Evolutionary conservation across 2,888 invertebrate genomes (phyloP).

Genomic region (Dinocampus coccinellae): DNA sequence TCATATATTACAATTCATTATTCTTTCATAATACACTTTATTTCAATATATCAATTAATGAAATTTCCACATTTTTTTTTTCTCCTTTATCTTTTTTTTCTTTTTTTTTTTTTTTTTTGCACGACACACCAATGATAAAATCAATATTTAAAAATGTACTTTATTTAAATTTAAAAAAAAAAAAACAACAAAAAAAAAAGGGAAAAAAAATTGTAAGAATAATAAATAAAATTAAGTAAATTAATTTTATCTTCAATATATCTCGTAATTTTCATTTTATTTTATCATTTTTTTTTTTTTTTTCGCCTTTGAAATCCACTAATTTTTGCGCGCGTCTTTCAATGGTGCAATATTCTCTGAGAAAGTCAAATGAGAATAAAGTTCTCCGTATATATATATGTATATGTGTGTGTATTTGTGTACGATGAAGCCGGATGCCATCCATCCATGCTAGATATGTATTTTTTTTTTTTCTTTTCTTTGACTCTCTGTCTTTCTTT

Average conservation of each 20-base stretch:
- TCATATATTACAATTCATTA: not conserved
- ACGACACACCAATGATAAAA: not conserved
- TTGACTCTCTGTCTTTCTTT: no score
- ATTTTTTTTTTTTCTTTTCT: not conserved
- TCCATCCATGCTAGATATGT: slow-evolving; percentile 59
- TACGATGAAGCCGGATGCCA: slow-evolving; percentile 60
- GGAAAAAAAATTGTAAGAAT: no score
- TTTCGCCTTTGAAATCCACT: slow-evolving; percentile 37
- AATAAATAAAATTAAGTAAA: no score
- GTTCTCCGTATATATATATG: not conserved
- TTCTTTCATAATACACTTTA: not conserved
- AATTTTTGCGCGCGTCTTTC: slow-evolving; percentile 38
- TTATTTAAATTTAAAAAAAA: not conserved
- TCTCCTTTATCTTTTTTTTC: no score
- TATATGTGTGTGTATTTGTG: not conserved
- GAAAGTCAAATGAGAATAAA: slow-evolving; percentile 48
- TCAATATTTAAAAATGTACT: not conserved
- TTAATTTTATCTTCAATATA: not conserved
- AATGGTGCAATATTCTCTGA: slow-evolving; percentile 54
- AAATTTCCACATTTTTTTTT: not conserved
- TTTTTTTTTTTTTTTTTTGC: no score
- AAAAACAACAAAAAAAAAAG: not conserved
- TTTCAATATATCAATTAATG: not conserved
- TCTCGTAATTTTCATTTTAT: not conserved
- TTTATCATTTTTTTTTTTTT: slow-evolving; percentile 34